These are phyloP conservation scores for Tychaedon coryphoeus DNA, from an alignment of 2,113 vertebrate species.

Conservation along the genomic window DNA sequence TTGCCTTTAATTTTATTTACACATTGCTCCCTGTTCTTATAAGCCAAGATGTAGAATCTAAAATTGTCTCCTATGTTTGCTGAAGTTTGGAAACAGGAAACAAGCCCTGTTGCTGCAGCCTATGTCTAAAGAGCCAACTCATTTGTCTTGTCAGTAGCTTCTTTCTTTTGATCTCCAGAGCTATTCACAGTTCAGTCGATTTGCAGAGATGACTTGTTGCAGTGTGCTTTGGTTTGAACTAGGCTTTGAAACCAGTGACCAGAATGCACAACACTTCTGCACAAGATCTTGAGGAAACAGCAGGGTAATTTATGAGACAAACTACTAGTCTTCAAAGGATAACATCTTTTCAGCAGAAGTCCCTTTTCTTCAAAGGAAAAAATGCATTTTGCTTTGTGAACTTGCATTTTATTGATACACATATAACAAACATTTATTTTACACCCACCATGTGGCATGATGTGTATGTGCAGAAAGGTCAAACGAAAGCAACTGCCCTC, in stretches of 20 bases:
- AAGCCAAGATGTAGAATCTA: background rate
- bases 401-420: background rate
- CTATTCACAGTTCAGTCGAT: background rate
- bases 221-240: constrained; percentile 26
- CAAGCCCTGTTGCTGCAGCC: background rate
- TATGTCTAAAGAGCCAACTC: background rate
- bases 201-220: background rate
- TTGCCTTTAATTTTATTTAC: background rate
- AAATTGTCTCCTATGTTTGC: background rate
- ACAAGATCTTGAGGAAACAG: background rate
- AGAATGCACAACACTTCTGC: background rate
- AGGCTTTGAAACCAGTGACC: background rate
- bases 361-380: constrained; percentile 32
- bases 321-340: constrained; percentile 2
- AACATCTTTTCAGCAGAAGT: constrained; percentile 2
- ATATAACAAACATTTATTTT: background rate
- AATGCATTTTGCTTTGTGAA: background rate
- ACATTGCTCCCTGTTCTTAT: background rate
- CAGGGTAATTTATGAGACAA: constrained; percentile 11
- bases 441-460: background rate
- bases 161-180: constrained; percentile 9
- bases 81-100: background rate
- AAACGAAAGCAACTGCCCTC: background rate
- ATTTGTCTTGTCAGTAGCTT: background rate
- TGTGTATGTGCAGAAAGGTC: background rate